Evolutionary conservation across 2,888 invertebrate genomes (phyloP), one percentile per base, ranked within the genome.

Genomic region (Pterobdella sp.): DNA sequence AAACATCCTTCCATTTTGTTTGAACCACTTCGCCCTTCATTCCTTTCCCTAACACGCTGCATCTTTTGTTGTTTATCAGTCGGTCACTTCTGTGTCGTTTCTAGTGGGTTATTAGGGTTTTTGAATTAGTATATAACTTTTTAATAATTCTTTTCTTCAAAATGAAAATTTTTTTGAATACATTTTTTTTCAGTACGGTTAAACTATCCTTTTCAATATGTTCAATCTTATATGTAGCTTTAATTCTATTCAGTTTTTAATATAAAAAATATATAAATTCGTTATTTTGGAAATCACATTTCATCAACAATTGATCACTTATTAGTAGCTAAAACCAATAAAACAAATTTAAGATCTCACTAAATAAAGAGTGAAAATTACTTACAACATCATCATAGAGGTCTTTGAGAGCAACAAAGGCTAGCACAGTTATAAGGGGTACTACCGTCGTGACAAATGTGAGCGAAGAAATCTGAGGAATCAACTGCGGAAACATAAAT

Each of bases 11-110:
- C 87, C 87, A 87, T 69, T 90, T 70, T 1, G 3, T n/a, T 26
- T n/a, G 1, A 7, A 63, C 65, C 32, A 70, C 73, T 18, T 52
- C 65, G 0, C 63, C 42, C 49, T 49, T 35, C 26, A 36, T 29
- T 26, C 73, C 75, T 32, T 68, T 31, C 35, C 72, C 72, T 36
- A 97, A 87, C 26, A 95, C 92, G 82, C 90, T 90, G 29, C 95
- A 94, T 74, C 77, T 75, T 79, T 97, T 87, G 85, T 94, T 95
- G 88, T 98, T 98, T 78, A 96, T 97, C 86, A 94, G 94, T 72
- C 91, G 92, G 86, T 98, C 98, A 85, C 94, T 97, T 82, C 92
- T 89, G 86, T 98, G 98, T 81, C 97, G 90, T 94, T 96, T 94
- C 97, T 97, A 90, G 85, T 95, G 32, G n/a, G n/a, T n/a, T n/a